phyloP scores from a whole-genome alignment of 2,797 vertebrate species.

The Avahi laniger region DNA sequence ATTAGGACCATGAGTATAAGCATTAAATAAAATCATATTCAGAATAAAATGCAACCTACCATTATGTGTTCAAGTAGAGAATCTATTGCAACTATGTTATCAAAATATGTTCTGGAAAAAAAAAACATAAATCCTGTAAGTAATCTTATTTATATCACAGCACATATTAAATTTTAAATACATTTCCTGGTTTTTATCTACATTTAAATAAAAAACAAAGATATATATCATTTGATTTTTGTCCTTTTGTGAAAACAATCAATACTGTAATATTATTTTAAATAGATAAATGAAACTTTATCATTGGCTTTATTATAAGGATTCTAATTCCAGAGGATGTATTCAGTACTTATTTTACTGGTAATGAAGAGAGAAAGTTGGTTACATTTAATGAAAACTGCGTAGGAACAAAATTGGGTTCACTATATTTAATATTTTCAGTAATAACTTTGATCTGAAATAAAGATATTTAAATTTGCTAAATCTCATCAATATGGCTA shows the following conservation, averaged over 20 bases:
- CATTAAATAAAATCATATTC: background rate
- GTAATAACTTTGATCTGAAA: background rate
- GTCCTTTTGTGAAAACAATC: background rate
- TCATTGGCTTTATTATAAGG: background rate
- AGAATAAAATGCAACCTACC: constrained; percentile 88
- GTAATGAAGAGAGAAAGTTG: background rate
- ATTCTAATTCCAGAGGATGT: background rate
- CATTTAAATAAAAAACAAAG: background rate
- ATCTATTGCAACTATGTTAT: constrained; percentile 99
- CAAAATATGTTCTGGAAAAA: constrained; percentile 96
- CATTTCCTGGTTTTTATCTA: background rate
- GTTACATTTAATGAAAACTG: background rate
- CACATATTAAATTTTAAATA: background rate
- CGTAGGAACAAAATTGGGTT: background rate
- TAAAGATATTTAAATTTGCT: background rate
- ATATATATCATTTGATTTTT: background rate
- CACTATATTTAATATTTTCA: background rate
- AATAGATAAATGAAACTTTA: background rate
- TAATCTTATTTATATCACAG: background rate
- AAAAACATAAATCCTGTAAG: constrained; percentile 74
- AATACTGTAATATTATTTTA: background rate
- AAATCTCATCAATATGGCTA: background rate
- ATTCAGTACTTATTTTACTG: background rate
- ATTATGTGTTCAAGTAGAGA: constrained; percentile 99
- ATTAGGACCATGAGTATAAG: background rate